Percentiles rank a stretch among this genome's conserved stretches.
These are phyloP conservation scores for Tanytarsus gracilentus DNA, from an alignment of 2,888 invertebrate species.

Conservation along the genomic window DNA sequence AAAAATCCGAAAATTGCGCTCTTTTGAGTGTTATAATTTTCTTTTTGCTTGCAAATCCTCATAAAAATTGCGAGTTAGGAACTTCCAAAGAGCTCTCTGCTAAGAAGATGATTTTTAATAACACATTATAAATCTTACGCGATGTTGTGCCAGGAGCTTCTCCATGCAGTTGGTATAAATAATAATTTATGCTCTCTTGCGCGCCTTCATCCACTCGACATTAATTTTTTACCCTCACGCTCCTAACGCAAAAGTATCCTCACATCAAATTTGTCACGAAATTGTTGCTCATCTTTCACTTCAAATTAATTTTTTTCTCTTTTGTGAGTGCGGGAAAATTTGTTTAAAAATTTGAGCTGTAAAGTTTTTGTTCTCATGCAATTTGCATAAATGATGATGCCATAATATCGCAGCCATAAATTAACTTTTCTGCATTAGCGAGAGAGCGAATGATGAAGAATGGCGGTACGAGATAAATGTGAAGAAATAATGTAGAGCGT, in stretches of 20 bases:
- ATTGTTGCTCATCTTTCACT: slow-evolving; percentile 9
- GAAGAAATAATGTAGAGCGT: no score
- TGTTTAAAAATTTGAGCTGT: neutral
- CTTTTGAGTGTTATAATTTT: no score
- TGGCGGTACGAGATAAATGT: no score
- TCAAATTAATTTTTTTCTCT: neutral
- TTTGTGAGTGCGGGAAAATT: neutral
- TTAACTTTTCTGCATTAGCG: neutral
- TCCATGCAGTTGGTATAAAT: no score
- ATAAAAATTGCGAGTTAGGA: no score
- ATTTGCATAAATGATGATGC: slow-evolving; percentile 10
- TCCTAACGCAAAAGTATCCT: neutral
- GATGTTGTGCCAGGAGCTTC: neutral
- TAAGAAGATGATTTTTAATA: neutral
- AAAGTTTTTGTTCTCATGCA: slow-evolving; percentile 9
- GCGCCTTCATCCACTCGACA: neutral
- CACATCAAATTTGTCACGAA: slow-evolving; percentile 2
- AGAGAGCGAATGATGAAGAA: no score
- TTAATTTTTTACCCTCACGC: neutral
- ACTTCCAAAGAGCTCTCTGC: neutral
- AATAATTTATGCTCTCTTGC: slow-evolving; percentile 5
- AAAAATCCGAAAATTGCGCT: no score
- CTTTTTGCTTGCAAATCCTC: no score
- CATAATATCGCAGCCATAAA: neutral
- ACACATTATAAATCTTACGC: slow-evolving; percentile 1